phyloP scores from a whole-genome alignment of 2,113 vertebrate genomes.

The Clinocottus analis region DNA sequence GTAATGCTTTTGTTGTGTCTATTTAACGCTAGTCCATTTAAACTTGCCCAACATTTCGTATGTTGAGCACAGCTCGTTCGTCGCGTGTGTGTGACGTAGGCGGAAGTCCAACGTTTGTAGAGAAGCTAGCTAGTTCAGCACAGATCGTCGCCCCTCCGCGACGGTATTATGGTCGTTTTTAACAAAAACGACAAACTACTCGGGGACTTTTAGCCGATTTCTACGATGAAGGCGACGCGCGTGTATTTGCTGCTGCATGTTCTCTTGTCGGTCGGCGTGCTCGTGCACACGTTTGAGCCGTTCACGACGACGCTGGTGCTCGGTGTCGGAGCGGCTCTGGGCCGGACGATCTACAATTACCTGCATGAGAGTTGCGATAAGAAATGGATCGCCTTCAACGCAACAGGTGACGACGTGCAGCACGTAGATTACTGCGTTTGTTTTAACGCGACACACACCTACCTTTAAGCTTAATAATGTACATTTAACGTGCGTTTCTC shows the following conservation, averaged over 20 bases:
- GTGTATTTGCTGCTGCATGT: slow-evolving; percentile 41
- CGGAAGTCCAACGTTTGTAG: slow-evolving; percentile 51
- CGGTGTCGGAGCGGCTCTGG: slow-evolving; percentile 58
- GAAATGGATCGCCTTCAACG: slow-evolving; percentile 77
- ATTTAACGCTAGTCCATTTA: background rate
- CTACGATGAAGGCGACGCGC: slow-evolving; percentile 67
- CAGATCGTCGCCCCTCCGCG: background rate
- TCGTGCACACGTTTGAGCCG: slow-evolving; percentile 75
- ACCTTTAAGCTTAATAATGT: too few species aligned
- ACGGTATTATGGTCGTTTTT: background rate
- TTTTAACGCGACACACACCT: background rate
- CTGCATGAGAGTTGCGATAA: slow-evolving; percentile 73
- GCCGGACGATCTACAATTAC: slow-evolving; percentile 71
- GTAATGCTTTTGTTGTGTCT: accelerated
- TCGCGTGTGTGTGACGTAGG: slow-evolving; percentile 43
- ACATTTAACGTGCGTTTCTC: too few species aligned
- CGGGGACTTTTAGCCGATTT: background rate
- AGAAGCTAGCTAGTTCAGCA: background rate
- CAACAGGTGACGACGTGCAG: slow-evolving; percentile 68
- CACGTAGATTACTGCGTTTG: background rate
- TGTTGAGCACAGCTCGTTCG: background rate
- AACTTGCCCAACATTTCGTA: background rate
- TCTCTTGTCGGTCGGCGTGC: slow-evolving; percentile 4
- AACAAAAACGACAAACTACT: background rate
- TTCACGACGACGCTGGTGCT: slow-evolving; percentile 63